Evolutionary conservation across 2,888 invertebrate species (phyloP).

Genomic region (Acanthosepion lycidas): DNA sequence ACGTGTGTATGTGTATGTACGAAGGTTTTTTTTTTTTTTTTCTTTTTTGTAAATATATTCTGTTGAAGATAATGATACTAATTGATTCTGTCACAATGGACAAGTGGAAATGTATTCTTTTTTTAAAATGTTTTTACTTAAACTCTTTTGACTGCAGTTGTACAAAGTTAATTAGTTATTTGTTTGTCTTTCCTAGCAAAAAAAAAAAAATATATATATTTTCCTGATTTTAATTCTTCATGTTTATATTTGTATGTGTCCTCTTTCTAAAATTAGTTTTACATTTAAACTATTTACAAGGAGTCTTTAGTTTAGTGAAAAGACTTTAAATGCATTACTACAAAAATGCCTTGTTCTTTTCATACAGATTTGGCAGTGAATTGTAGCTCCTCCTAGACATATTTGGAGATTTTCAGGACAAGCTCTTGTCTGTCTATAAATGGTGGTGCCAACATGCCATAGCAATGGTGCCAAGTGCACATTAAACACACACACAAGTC

Average conservation of each 20-base stretch:
- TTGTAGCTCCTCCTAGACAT: not conserved
- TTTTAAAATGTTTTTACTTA: too few species aligned
- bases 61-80: too few species aligned
- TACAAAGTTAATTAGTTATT: too few species aligned
- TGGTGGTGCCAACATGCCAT: not conserved
- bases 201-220: too few species aligned
- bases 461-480: not conserved
- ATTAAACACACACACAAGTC: conserved; percentile 20
- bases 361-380: not conserved
- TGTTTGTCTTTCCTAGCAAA: too few species aligned
- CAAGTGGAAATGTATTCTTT: too few species aligned
- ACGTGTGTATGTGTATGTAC: too few species aligned
- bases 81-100: too few species aligned
- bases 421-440: not conserved
- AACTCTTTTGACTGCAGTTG: too few species aligned
- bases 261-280: not conserved
- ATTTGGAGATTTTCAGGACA: conserved; percentile 7
- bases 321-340: not conserved
- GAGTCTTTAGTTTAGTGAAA: not conserved
- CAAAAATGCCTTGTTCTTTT: conserved; percentile 8
- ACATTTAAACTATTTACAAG: not conserved
- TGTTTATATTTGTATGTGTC: not conserved
- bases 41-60: too few species aligned
- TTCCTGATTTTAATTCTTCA: not conserved
- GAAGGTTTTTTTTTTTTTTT: too few species aligned